These are phyloP conservation scores for Mesoclemmys tuberculata DNA, from an alignment of 2,113 vertebrate genomes.

Conservation along the genomic window DNA sequence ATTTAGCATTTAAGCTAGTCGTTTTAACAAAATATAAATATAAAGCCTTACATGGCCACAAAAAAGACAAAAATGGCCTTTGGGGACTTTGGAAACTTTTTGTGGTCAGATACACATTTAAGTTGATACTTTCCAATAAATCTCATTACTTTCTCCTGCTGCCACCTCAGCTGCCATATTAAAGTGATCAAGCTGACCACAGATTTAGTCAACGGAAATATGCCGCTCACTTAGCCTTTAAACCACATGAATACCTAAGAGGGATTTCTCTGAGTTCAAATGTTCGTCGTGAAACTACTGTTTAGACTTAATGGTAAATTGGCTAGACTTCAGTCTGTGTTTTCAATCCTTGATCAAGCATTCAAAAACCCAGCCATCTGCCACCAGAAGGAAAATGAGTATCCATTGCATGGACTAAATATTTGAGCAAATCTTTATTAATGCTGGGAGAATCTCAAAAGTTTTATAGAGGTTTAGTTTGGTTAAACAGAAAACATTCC, in stretches of 20 bases:
- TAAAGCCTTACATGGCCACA: neutral
- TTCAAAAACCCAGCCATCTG: conserved; percentile 34
- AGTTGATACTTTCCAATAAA: conserved; percentile 60
- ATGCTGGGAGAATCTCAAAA: neutral
- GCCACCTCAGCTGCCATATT: conserved; percentile 67
- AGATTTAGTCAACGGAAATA: conserved; percentile 75
- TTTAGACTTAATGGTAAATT: conserved; percentile 54
- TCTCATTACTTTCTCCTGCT: conserved; percentile 61
- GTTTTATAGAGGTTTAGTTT: neutral
- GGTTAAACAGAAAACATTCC: neutral
- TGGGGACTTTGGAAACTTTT: conserved; percentile 54
- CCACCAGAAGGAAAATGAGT: neutral
- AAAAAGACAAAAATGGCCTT: conserved; percentile 38
- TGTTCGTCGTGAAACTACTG: conserved; percentile 58
- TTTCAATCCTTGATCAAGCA: conserved; percentile 26
- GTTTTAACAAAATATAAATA: neutral
- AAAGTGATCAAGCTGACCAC: conserved; percentile 77
- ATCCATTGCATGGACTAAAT: neutral
- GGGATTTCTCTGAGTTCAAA: conserved; percentile 65
- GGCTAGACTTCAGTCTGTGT: conserved; percentile 48
- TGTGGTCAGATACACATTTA: conserved; percentile 71
- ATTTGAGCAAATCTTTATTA: conserved; percentile 5
- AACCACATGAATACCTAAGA: conserved; percentile 73
- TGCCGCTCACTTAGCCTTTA: conserved; percentile 61
- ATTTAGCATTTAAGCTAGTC: conserved; percentile 61